Evolutionary conservation across 2,888 invertebrate genomes (phyloP), one percentile per base, ranked within the genome.

Genomic region (Euproctis similis): DNA sequence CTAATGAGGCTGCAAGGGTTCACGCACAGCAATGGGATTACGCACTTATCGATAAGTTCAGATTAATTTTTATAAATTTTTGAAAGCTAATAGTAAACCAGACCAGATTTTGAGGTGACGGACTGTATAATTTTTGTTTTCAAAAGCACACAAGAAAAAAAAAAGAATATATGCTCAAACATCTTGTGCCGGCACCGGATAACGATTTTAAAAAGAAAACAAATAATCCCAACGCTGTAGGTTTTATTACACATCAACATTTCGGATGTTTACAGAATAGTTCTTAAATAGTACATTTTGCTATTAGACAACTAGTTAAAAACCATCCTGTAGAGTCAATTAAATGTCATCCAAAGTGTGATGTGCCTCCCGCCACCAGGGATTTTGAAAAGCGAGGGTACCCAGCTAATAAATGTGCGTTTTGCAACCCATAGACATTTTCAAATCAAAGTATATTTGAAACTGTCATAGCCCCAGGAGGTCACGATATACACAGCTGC

Each of bases 401-500:
- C 77, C 80, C 75, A 69, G 71, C 68, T 50, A 64, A 61, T 56
- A 47, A 10, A 63, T 55, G 69, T 70, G 70, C 58, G 52, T 46
- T 29, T 51, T 54, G 31, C 47, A 53, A 58, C 62, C 57, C 55
- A 52, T 44, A 33, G 46, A 56, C 58, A 55, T 48, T 62, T 53
- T 55, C 64, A 67, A 64, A 64, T 40, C 39, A 26, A 22, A 40
- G 35, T 35, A 28, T 35, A 36, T 59, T 72, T 61, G 65, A 60
- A 67, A 70, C 53, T 56, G 53, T 47, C 46, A 36, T 48, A 77
- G 78, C 80, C 81, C 81, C 77, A 77, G 61, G 40, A 72, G 67
- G 72, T 67, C 59, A 81, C 78, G 77, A 64, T 67, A 63, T 69
- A 80, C 81, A 84, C 80, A 80, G 78, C 76, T 72, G 80, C 80